These are phyloP conservation scores for Anguilla rostrata DNA, from an alignment of 2,113 vertebrate species.

Conservation along the genomic window DNA sequence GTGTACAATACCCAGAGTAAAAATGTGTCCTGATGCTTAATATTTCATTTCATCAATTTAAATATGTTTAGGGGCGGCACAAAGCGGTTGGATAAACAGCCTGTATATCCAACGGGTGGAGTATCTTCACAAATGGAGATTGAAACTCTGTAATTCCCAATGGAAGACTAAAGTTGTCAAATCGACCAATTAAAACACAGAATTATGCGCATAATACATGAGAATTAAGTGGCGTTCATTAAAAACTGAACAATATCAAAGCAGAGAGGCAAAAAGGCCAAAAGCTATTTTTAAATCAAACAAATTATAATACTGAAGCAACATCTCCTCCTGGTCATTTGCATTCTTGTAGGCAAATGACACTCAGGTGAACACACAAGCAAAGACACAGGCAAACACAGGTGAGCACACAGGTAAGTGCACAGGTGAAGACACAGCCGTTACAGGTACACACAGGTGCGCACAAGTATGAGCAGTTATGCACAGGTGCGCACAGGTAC, in stretches of 20 bases:
- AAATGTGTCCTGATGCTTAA: too few relatives aligned
- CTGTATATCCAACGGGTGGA: neutral
- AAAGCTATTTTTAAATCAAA: conserved; percentile 1
- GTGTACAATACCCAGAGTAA: too few relatives aligned
- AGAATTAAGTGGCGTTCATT: neutral
- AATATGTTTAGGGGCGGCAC: too few relatives aligned
- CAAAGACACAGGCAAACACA: too few relatives aligned
- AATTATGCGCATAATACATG: neutral
- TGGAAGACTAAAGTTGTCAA: neutral
- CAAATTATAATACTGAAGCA: neutral
- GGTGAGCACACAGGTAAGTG: too few relatives aligned
- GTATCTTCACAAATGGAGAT: neutral
- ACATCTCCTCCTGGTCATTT: neutral
- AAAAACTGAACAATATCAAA: neutral
- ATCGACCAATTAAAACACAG: neutral
- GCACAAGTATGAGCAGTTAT: too few relatives aligned
- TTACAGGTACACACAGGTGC: neutral
- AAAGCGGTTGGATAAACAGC: neutral
- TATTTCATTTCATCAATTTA: too few relatives aligned
- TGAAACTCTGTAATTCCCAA: neutral
- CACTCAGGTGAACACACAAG: neutral
- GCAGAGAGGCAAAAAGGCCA: neutral
- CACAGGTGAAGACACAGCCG: too few relatives aligned
- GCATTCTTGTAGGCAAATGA: neutral
- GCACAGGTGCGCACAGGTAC: too few relatives aligned